phyloP scores from a whole-genome alignment of 2,797 vertebrate species.

The Peromyscus nudipes region DNA sequence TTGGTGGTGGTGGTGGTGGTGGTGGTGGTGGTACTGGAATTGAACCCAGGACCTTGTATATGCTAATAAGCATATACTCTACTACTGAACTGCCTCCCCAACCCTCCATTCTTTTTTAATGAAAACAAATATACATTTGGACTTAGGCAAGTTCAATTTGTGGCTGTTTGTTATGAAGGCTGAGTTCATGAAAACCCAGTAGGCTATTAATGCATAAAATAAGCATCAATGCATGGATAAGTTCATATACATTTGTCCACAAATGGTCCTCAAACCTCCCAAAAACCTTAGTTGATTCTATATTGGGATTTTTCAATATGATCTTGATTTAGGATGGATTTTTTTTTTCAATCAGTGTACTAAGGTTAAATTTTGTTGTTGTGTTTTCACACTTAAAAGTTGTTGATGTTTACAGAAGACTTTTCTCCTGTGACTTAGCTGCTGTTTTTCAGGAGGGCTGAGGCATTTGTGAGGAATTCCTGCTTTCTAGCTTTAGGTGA shows the following conservation, averaged over 20 bases:
- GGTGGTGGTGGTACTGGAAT: not conserved
- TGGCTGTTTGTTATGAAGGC: constrained; percentile 57
- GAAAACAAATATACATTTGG: not conserved
- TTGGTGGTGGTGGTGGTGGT: not conserved
- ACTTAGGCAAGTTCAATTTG: constrained; percentile 34
- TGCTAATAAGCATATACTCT: not conserved
- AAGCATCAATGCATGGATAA: not conserved
- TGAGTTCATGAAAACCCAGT: constrained; percentile 38
- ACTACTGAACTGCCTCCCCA: not conserved
- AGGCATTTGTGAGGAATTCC: constrained; percentile 80
- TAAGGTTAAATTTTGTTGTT: constrained; percentile 83
- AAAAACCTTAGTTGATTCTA: constrained; percentile 27
- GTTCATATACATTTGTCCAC: not conserved
- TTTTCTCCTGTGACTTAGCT: constrained; percentile 81
- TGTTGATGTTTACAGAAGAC: constrained; percentile 84
- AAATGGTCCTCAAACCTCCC: constrained; percentile 59
- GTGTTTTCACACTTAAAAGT: constrained; percentile 70
- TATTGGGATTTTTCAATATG: constrained; percentile 54
- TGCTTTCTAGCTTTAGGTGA: constrained; percentile 73
- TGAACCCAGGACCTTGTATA: not conserved
- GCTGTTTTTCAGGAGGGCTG: constrained; percentile 79
- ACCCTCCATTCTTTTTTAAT: not conserved
- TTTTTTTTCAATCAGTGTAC: constrained; percentile 64
- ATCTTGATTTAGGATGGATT: constrained; percentile 59
- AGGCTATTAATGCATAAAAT: constrained; percentile 6